Percentiles rank a stretch among this genome's conserved stretches.
phyloP scores from a whole-genome alignment of 2,888 invertebrate genomes.

The Lordiphosa fenestrarum region DNA sequence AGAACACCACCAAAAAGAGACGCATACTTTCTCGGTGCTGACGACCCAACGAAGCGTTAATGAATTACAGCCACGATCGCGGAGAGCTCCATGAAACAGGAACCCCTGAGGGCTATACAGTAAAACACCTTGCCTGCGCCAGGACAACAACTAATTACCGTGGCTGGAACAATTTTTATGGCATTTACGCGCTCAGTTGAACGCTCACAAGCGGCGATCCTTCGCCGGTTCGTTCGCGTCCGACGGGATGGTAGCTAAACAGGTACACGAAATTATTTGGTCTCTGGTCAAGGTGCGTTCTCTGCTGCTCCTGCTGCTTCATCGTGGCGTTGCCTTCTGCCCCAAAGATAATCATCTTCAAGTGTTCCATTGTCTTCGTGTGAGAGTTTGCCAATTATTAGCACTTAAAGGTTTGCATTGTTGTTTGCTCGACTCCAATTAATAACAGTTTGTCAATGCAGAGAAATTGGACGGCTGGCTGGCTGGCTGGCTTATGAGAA shows the following conservation, averaged over 20 bases:
- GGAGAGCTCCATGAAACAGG: conserved; percentile 31
- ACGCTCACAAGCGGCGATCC: conserved; percentile 58
- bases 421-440: conserved; percentile 58
- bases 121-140: conserved; percentile 58
- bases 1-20: conserved; percentile 26
- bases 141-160: conserved; percentile 76
- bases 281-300: conserved; percentile 36
- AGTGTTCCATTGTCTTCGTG: conserved; percentile 62
- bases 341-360: conserved; percentile 61
- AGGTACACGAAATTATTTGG: conserved; percentile 73
- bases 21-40: conserved; percentile 70
- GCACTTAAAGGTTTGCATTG: conserved; percentile 60
- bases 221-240: conserved; percentile 14
- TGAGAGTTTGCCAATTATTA: conserved; percentile 65
- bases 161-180: conserved; percentile 74
- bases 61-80: conserved; percentile 72
- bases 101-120: conserved; percentile 21
- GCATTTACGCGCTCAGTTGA: conserved; percentile 75
- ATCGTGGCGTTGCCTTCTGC: conserved; percentile 4
- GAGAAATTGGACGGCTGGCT: conserved; percentile 63
- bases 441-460: conserved; percentile 72
- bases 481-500: conserved; percentile 5
- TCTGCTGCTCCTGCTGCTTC: conserved; percentile 8
- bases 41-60: conserved; percentile 68
- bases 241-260: conserved; percentile 16